Base-by-base conservation (phyloP, 2,888 invertebrate species). In the Ophioninae sp. region DNA sequence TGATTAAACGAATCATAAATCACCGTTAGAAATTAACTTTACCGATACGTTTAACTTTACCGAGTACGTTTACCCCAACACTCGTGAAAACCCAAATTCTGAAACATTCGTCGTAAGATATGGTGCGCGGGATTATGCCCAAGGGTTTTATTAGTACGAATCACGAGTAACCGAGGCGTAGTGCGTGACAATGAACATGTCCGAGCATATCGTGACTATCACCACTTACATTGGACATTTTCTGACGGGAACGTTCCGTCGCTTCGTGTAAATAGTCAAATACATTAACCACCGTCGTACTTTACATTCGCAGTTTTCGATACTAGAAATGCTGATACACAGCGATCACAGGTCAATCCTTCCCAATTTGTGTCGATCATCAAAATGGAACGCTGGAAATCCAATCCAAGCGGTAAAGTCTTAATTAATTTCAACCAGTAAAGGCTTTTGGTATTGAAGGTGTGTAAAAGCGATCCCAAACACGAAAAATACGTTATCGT, bases 161-260 rank as follows among this genome's bases (percentile, higher is more conserved):
- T 50, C 50, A 50, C 23, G 50, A 50, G 17, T 50, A 23, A 68
- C 23, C 68, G 13, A 50, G 50, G 21, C 7, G 20, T 23, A 21
- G 44, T 17, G n/a, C 13, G 6, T 8, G 23, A 56, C 56, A 21
- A 57, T 20, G 6, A 20, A 10, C 21, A 5, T 7, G 72, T 41
- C 72, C 41, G 72, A 61, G 59, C 7, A 39, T 39, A 23, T 73
- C 41, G 39, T 39, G 73, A 73, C 61, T 61, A 3, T 23, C 10
- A 73, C 61, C 30, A 39, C 73, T 73, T 73, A n/a, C 8, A 44
- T 41, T 23, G 23, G 21, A 23, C 17, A 73, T 23, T 23, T 44
- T 20, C n/a, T 21, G 23, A 39, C 23, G 41, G 21, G 10, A 17
- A 65, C 39, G 39, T 37, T n/a, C 39, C 20, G 37, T 30, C 17